Conservation (phyloP, 2,888 invertebrate species). For the Drosophila atroscutellata region DNA sequence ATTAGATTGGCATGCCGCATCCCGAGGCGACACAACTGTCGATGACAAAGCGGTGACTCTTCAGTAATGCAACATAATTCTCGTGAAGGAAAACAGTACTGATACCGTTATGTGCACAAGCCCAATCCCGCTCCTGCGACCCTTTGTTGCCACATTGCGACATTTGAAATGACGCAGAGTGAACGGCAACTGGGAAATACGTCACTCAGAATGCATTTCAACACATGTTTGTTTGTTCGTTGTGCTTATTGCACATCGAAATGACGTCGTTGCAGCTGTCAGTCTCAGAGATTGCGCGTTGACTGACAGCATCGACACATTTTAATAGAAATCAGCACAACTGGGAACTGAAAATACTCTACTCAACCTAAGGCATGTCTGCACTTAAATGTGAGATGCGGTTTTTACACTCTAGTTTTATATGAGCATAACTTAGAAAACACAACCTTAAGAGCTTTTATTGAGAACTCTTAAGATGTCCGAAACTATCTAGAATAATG, state of each 20-base stretch:
- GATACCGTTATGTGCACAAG: neutral
- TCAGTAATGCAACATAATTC: slow-evolving; percentile 20
- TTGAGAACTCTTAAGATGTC: no score
- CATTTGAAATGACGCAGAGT: slow-evolving; percentile 1
- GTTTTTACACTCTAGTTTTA: neutral
- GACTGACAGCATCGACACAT: slow-evolving; percentile 5
- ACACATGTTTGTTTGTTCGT: neutral
- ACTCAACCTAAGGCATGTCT: neutral
- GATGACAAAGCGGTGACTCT: slow-evolving; percentile 11
- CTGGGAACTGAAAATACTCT: neutral
- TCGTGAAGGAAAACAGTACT: neutral
- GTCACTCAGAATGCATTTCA: neutral
- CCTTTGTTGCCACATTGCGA: neutral
- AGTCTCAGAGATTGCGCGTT: slow-evolving; percentile 22
- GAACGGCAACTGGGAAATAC: neutral
- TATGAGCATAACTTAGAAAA: neutral
- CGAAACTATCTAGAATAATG: no score
- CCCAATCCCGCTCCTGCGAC: neutral
- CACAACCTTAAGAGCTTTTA: no score
- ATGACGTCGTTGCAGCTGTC: slow-evolving; percentile 51
- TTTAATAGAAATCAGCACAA: slow-evolving; percentile 4
- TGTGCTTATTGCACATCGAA: slow-evolving; percentile 16
- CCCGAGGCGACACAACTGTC: slow-evolving; percentile 6
- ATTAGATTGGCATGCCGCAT: slow-evolving; percentile 27
- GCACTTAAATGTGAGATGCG: neutral